These are phyloP conservation scores for Cinclus cinclus DNA, from an alignment of 2,113 vertebrate species.

Conservation along the genomic window DNA sequence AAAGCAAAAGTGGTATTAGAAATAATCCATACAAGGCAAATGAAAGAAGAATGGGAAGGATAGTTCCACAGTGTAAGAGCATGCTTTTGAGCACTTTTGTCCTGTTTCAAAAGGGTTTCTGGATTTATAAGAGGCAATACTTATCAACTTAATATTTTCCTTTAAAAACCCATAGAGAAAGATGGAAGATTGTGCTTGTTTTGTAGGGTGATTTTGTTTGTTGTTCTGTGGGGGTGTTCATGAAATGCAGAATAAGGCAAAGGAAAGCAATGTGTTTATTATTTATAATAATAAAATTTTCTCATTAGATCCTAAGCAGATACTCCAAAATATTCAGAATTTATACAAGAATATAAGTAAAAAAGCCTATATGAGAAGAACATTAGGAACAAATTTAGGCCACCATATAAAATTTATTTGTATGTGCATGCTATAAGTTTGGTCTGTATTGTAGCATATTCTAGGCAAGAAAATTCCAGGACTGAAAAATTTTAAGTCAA, in stretches of 20 bases:
- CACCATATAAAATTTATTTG: not conserved
- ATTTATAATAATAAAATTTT: not conserved
- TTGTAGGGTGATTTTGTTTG: not conserved
- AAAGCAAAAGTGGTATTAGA: not conserved
- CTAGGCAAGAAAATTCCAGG: not conserved
- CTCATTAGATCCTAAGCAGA: not conserved
- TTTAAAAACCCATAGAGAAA: not conserved
- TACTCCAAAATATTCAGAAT: not conserved
- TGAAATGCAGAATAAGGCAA: not conserved
- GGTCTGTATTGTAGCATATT: not conserved
- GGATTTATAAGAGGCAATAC: not conserved
- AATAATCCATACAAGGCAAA: not conserved
- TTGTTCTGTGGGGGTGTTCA: rapidly evolving
- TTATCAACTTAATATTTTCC: not conserved
- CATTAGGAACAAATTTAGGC: not conserved
- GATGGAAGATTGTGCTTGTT: not conserved
- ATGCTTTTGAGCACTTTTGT: not conserved
- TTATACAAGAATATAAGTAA: not conserved
- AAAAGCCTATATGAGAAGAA: not conserved
- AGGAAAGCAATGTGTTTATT: not conserved
- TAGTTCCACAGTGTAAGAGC: not conserved
- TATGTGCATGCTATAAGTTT: not conserved
- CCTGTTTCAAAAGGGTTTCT: not conserved
- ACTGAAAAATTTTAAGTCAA: not conserved
- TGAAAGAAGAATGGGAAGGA: not conserved